phyloP scores from a whole-genome alignment of 2,888 invertebrate species.

The Entomobrya multifasciata region DNA sequence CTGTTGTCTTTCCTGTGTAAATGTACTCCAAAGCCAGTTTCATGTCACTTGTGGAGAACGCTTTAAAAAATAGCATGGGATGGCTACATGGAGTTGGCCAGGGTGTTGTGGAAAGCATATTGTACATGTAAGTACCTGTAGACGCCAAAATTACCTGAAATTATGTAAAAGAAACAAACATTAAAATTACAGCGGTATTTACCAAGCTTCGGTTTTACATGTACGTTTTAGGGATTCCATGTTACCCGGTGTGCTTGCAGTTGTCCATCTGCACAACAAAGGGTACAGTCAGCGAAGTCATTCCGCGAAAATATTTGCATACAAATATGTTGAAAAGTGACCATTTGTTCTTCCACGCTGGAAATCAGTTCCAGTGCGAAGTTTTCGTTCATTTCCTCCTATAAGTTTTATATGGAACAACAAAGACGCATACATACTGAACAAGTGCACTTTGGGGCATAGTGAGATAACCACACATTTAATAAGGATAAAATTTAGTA shows the following conservation, averaged over 20 bases:
- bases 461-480: background rate
- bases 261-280: slow-evolving; percentile 73
- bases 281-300: slow-evolving; percentile 74
- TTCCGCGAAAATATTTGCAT: slow-evolving; percentile 54
- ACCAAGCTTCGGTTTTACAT: no score
- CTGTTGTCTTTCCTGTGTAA: slow-evolving; percentile 68
- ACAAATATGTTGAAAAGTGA: slow-evolving; percentile 42
- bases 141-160: slow-evolving; percentile 73
- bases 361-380: slow-evolving; percentile 15
- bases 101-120: slow-evolving; percentile 61
- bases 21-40: slow-evolving; percentile 70
- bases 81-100: slow-evolving; percentile 75
- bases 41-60: slow-evolving; percentile 58
- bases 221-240: background rate
- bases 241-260: slow-evolving; percentile 75
- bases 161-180: background rate
- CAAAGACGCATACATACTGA: background rate
- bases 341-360: slow-evolving; percentile 41
- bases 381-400: slow-evolving; percentile 25
- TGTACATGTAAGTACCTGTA: slow-evolving; percentile 67
- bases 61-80: slow-evolving; percentile 72
- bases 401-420: background rate
- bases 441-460: background rate
- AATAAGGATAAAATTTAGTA: no score
- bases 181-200: background rate